Evolutionary conservation across 2,888 invertebrate species (phyloP).

Genomic region (Germaria angustata): DNA sequence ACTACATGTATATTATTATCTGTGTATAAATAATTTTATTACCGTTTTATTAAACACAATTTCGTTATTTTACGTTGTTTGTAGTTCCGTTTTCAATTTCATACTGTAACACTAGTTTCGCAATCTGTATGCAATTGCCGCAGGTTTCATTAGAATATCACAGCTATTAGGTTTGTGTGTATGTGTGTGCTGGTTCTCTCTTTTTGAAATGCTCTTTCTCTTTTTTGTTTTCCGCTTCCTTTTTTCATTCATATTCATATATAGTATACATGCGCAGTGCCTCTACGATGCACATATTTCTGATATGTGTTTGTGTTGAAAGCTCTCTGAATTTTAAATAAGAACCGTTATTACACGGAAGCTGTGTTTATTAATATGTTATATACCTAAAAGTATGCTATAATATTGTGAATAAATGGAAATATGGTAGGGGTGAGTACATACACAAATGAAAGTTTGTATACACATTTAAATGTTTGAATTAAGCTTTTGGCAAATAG

Average conservation of each 20-base stretch:
- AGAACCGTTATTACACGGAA: conserved; percentile 35
- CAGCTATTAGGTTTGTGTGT: not conserved
- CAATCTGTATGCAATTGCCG: conserved; percentile 66
- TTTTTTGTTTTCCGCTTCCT: conserved; percentile 52
- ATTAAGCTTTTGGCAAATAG: no score
- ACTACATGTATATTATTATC: not conserved
- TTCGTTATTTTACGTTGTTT: conserved; percentile 52
- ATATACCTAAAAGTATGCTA: not conserved
- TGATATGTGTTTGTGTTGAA: not conserved
- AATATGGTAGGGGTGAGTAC: no score
- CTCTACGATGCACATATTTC: not conserved
- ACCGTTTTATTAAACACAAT: conserved; percentile 43
- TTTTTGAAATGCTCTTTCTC: no score
- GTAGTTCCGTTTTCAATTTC: conserved; percentile 60
- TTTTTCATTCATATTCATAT: conserved; percentile 40
- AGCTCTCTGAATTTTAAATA: conserved; percentile 16
- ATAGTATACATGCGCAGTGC: conserved; percentile 58
- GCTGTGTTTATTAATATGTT: conserved; percentile 35
- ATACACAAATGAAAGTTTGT: no score
- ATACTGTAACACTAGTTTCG: conserved; percentile 63
- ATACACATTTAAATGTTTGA: no score
- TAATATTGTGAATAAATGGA: no score
- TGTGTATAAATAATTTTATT: conserved; percentile 7
- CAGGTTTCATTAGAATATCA: conserved; percentile 57
- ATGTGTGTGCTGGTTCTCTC: not conserved